Base-by-base conservation (phyloP, 1,140 invertebrate genomes). In the Diachasma alloeum region DNA sequence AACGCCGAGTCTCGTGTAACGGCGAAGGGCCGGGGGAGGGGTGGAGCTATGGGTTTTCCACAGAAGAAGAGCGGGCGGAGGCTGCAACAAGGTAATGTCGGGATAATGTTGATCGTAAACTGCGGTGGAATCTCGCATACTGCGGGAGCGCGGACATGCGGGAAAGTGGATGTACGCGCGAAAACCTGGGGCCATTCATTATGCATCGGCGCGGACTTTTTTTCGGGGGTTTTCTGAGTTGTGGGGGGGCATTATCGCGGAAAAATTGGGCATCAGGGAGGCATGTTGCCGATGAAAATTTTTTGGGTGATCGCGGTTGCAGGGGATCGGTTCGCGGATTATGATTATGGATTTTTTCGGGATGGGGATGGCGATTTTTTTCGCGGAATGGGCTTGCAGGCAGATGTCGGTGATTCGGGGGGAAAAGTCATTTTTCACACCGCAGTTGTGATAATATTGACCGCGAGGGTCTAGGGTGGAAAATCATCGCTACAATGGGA, bases 91-190 rank as follows among this genome's bases (percentile, higher is more conserved):
- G 84, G 84, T 88, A 89, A 90, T 88, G 87, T 84, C 79, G 81
- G 87, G 81, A 89, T 89, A 88, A 88, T 89, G 86, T 86, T 83
- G 78, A 80, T 77, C 87, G 87, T 89, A 89, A 89, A 88, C 82
- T 89, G 85, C 53, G 84, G 85, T 83, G 26, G 80, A 83, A 82
- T 84, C 75, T 68, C 81, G 73, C 68, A 72, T 59, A 10, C 11
- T 80, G 73, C 22, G 56, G 81, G 81, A 78, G 79, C 79, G 79
- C 76, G 78, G 74, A 81, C 79, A 81, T 77, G 70, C 71, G 44
- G 56, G 44, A 46, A 71, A 31, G 31, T 37, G 56, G 36, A 42
- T 75, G 44, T 48, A 36, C 46, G 24, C 36, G 31, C 6, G 31
- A 31, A 31, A 11, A 42, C 39, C 39, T 13, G 13, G 10, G 39